These are phyloP conservation scores for Camponotus fellah DNA, from an alignment of 2,888 invertebrate genomes.

Conservation along the genomic window DNA sequence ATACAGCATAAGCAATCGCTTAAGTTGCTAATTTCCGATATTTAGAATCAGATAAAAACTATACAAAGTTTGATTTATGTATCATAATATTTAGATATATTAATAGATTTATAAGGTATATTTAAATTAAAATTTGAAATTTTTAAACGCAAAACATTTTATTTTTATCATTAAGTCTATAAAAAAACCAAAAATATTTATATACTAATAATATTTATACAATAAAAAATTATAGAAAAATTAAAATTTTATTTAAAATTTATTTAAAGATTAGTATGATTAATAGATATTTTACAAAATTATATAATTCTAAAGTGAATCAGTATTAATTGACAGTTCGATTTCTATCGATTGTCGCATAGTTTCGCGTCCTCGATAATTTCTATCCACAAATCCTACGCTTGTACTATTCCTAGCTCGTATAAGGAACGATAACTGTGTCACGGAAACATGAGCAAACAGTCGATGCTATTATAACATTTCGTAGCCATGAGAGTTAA, in stretches of 20 bases:
- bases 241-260: neutral
- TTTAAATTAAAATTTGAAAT: neutral
- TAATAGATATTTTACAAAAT: neutral
- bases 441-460: conserved; percentile 29
- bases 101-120: too few relatives aligned
- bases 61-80: neutral
- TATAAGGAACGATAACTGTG: conserved; percentile 26
- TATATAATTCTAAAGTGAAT: neutral
- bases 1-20: neutral
- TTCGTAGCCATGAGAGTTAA: conserved; percentile 34
- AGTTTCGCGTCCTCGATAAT: conserved; percentile 3
- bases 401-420: neutral
- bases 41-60: neutral
- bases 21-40: conserved; percentile 27
- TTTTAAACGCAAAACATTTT: neutral
- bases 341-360: neutral
- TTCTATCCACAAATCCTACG: conserved; percentile 22
- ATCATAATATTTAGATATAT: neutral
- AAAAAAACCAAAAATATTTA: neutral
- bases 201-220: neutral
- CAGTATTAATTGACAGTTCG: neutral
- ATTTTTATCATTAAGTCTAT: neutral
- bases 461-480: conserved; percentile 30
- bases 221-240: neutral
- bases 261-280: neutral